Percentiles rank a stretch among this genome's conserved stretches.
These are phyloP conservation scores for Quadriops clusia DNA, from an alignment of 2,888 invertebrate genomes.

Conservation along the genomic window DNA sequence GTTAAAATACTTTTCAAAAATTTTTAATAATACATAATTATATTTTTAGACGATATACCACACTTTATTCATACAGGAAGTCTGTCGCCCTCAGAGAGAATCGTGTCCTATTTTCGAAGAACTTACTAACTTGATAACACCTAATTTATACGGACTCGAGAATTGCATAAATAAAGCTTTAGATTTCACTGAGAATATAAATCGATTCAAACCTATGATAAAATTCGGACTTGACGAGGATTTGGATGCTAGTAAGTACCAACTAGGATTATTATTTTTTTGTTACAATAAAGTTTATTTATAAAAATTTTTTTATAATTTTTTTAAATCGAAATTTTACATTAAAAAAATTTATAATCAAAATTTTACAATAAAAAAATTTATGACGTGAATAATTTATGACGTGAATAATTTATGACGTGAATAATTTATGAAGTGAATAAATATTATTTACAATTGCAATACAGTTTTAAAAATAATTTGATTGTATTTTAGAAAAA, in stretches of 20 bases:
- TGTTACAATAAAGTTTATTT: too few species aligned
- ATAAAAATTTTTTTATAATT: too few species aligned
- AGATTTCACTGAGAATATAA: constrained; percentile 52
- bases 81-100: constrained; percentile 43
- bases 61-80: constrained; percentile 54
- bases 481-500: constrained; percentile 55
- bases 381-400: too few species aligned
- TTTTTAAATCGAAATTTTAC: too few species aligned
- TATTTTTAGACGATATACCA: constrained; percentile 52
- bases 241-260: constrained; percentile 63
- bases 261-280: too few species aligned
- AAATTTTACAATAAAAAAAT: too few species aligned
- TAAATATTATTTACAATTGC: not conserved
- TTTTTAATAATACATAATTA: constrained; percentile 1
- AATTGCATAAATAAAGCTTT: constrained; percentile 61
- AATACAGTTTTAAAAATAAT: constrained; percentile 2
- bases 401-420: too few species aligned
- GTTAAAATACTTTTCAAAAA: not conserved
- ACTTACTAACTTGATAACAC: constrained; percentile 39
- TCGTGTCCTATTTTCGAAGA: constrained; percentile 42
- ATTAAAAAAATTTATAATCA: too few species aligned
- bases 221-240: constrained; percentile 62
- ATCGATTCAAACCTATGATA: constrained; percentile 57
- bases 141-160: constrained; percentile 47
- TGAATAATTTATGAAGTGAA: too few species aligned